Evolutionary conservation across 2,113 vertebrate species (phyloP).

Genomic region (Heterocephalus glaber): DNA sequence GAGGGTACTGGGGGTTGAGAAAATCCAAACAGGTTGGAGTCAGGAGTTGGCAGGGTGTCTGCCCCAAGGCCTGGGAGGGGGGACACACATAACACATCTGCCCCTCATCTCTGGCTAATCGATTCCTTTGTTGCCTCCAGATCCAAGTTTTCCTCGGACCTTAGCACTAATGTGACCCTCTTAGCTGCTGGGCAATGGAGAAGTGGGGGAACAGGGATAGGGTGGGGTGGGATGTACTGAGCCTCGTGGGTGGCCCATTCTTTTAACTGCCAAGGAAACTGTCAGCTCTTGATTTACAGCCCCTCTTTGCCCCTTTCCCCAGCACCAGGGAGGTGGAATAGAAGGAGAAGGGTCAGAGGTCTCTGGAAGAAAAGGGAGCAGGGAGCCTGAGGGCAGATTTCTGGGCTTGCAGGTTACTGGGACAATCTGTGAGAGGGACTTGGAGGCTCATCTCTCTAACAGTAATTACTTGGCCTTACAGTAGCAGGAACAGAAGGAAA

Average conservation of each 20-base stretch:
- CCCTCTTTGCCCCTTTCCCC: conserved; percentile 75
- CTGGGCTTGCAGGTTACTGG: not conserved
- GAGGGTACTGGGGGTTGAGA: not conserved
- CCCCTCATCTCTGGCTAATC: not conserved
- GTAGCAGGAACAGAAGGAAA: not conserved
- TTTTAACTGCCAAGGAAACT: conserved; percentile 55
- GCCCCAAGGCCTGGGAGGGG: not conserved
- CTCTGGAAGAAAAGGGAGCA: conserved; percentile 13
- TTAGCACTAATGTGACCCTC: conserved; percentile 29
- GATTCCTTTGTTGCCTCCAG: conserved; percentile 65
- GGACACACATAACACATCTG: not conserved
- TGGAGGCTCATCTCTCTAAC: not conserved
- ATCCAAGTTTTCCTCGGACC: not conserved
- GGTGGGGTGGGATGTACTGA: not conserved
- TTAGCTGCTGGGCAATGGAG: not conserved
- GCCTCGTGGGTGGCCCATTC: conserved; percentile 77
- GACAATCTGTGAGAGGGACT: conserved; percentile 22
- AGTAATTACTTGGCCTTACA: not conserved
- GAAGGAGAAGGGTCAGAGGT: conserved; percentile 50
- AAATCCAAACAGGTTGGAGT: not conserved
- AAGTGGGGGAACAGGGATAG: not conserved
- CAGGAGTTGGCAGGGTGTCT: not conserved
- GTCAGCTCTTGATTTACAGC: conserved; percentile 74
- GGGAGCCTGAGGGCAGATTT: conserved; percentile 52
- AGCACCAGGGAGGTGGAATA: conserved; percentile 4